A percentile compares a stretch with the other conserved stretches of the same genome.
These are phyloP conservation scores for Takifugu bimaculatus DNA, from an alignment of 2,113 vertebrate genomes.

Conservation along the genomic window DNA sequence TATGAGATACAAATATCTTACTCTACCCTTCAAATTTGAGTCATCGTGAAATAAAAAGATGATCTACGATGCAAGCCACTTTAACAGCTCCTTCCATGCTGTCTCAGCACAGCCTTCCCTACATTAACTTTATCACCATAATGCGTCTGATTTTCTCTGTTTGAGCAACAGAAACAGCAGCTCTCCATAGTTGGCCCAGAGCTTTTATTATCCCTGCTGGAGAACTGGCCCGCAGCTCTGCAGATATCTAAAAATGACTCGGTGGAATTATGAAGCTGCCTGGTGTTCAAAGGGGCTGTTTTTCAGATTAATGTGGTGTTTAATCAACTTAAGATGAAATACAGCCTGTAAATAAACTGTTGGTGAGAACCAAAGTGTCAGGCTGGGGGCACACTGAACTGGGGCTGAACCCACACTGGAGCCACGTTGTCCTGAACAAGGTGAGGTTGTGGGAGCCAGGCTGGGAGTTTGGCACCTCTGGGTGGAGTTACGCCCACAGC, in stretches of 20 bases:
- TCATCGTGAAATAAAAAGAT: too few species aligned
- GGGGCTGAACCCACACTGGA: constrained; percentile 45
- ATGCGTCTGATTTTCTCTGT: too few species aligned
- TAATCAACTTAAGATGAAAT: not conserved
- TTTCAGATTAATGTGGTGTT: not conserved
- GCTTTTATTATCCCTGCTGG: not conserved
- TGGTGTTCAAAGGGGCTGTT: not conserved
- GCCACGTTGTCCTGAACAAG: constrained; percentile 45
- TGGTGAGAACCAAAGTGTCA: constrained; percentile 22
- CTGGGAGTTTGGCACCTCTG: constrained; percentile 67
- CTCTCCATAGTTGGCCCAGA: not conserved
- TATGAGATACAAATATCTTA: not conserved
- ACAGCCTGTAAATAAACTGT: not conserved
- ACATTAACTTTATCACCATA: too few species aligned
- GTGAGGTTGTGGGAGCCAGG: constrained; percentile 64
- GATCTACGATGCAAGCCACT: not conserved
- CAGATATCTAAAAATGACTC: not conserved
- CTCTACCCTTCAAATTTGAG: not conserved
- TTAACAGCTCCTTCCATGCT: not conserved
- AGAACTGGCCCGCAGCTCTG: not conserved
- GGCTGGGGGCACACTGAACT: constrained; percentile 42
- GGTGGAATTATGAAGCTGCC: not conserved
- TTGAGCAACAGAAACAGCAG: not conserved
- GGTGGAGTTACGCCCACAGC: constrained; percentile 59
- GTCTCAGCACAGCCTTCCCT: too few species aligned